phyloP scores from a whole-genome alignment of 2,888 invertebrate genomes.

The Tachystola acroxantha region DNA sequence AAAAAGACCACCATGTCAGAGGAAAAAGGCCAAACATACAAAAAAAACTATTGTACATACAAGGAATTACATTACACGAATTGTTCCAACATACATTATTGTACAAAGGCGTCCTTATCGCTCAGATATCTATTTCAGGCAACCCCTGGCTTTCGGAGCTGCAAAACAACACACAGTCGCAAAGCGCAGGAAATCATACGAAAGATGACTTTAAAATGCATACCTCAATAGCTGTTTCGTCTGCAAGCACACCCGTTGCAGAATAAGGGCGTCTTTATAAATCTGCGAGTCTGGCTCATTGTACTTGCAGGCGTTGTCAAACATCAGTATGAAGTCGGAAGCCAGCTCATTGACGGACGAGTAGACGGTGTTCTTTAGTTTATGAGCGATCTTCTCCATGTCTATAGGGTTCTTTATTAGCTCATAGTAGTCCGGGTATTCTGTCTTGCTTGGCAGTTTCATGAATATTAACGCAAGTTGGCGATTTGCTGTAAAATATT shows the following conservation, averaged over 20 bases:
- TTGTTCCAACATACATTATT: no score
- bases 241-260: conserved; percentile 95
- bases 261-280: conserved; percentile 95
- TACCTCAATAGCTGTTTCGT: conserved; percentile 91
- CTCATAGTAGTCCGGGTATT: conserved; percentile 98
- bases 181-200: no score
- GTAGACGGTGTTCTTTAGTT: conserved; percentile 87
- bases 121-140: no score
- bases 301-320: conserved; percentile 97
- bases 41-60: no score
- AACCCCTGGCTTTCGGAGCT: no score
- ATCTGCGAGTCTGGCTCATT: conserved; percentile 98
- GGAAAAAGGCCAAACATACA: no score
- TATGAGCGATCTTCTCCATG: conserved; percentile 94
- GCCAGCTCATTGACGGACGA: conserved; percentile 91
- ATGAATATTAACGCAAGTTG: conserved; percentile 96
- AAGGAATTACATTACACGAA: no score
- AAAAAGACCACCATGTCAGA: no score
- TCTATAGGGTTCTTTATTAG: conserved; percentile 98
- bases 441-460: conserved; percentile 94
- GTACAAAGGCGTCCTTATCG: no score
- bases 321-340: conserved; percentile 94
- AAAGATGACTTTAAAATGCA: no score
- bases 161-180: no score
- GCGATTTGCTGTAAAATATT: conserved; percentile 82